Conservation (phyloP, 2,888 invertebrate genomes). For the Oxycera nigricornis region DNA sequence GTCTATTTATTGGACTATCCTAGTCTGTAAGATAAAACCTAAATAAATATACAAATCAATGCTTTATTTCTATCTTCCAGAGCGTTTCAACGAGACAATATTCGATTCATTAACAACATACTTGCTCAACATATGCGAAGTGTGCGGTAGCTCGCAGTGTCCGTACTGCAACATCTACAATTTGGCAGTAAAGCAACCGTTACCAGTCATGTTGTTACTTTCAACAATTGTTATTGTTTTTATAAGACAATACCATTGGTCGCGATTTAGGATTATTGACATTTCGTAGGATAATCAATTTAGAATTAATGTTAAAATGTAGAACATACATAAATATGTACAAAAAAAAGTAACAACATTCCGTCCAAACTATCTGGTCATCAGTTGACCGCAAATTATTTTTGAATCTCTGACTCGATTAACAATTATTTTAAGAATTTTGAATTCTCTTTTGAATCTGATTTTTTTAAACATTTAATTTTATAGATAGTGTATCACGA, state of each 20-base stretch:
- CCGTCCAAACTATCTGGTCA: constrained; percentile 1
- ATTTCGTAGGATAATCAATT: not conserved
- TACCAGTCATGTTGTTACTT: constrained; percentile 45
- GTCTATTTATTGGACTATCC: no score
- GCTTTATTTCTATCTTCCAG: constrained; percentile 64
- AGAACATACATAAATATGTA: constrained; percentile 1
- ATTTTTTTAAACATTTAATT: not conserved
- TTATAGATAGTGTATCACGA: not conserved
- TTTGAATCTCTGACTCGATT: not conserved
- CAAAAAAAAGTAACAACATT: constrained; percentile 3
- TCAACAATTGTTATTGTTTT: constrained; percentile 44
- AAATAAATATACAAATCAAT: no score
- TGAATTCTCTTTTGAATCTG: not conserved
- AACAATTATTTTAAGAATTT: not conserved
- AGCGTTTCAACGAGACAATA: constrained; percentile 91
- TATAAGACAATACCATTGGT: constrained; percentile 43
- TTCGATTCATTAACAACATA: constrained; percentile 87
- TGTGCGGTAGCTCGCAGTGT: constrained; percentile 93
- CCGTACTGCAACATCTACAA: constrained; percentile 91
- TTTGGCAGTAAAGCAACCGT: constrained; percentile 61
- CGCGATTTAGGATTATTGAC: constrained; percentile 19
- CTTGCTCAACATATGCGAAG: constrained; percentile 89
- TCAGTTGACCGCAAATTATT: no score
- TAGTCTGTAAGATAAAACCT: not conserved
- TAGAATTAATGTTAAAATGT: not conserved